phyloP scores from a whole-genome alignment of 2,113 vertebrate species.

The Dendrocopos noguchii region DNA sequence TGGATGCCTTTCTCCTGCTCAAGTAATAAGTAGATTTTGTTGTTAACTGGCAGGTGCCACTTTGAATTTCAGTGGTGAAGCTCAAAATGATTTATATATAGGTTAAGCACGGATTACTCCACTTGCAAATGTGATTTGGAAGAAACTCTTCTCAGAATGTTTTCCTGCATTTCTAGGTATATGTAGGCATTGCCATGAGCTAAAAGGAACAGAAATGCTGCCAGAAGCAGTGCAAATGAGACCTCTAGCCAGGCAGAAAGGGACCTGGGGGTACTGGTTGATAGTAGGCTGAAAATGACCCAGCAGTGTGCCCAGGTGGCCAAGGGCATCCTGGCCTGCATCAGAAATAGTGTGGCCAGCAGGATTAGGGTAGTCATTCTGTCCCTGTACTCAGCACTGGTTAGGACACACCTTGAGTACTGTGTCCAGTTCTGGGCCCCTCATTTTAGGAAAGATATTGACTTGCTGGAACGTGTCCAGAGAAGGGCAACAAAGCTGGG shows the following conservation, averaged over 20 bases:
- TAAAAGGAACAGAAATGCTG: conserved; percentile 12
- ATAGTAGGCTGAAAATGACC: too few relatives aligned
- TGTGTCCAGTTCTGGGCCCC: too few relatives aligned
- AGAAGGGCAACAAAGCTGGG: too few relatives aligned
- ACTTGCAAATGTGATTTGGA: neutral
- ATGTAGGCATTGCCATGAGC: neutral
- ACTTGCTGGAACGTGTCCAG: too few relatives aligned
- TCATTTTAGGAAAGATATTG: too few relatives aligned
- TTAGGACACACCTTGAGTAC: too few relatives aligned
- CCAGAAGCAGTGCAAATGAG: neutral
- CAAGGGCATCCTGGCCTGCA: too few relatives aligned
- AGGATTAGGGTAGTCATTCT: too few relatives aligned
- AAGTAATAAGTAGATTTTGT: conserved; percentile 31
- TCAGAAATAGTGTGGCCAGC: too few relatives aligned
- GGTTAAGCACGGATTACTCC: conserved; percentile 51
- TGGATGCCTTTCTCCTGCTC: conserved; percentile 21
- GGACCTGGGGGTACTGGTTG: too few relatives aligned
- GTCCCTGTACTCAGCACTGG: too few relatives aligned
- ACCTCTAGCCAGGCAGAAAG: neutral
- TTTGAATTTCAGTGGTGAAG: conserved; percentile 36
- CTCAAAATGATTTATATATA: conserved; percentile 32
- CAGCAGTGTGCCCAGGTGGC: too few relatives aligned
- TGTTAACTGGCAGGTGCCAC: conserved; percentile 52
- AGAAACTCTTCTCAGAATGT: conserved; percentile 12
- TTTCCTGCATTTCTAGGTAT: conserved; percentile 19